A percentile compares a stretch with the other conserved stretches of the same genome.
These are phyloP conservation scores for Sphaerophoria taeniata DNA, from an alignment of 2,888 invertebrate species.

Conservation along the genomic window DNA sequence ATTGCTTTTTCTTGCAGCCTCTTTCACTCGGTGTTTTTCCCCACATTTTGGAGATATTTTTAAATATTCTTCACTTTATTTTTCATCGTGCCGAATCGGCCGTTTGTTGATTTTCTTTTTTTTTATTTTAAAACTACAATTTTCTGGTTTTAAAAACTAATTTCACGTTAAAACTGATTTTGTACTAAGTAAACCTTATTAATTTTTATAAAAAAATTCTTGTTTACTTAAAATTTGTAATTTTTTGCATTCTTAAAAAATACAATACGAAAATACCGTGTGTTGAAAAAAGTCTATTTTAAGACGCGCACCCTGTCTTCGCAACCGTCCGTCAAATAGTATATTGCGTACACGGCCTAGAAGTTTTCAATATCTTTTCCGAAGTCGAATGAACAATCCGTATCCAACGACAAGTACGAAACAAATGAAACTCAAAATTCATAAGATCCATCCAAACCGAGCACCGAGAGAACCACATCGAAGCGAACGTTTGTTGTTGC, in stretches of 20 bases:
- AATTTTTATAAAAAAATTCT: conserved; percentile 18
- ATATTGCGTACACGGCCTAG: conserved; percentile 64
- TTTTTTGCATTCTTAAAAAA: conserved; percentile 56
- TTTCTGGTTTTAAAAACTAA: conserved; percentile 12
- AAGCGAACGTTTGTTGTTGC: conserved; percentile 24
- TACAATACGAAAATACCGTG: conserved; percentile 42
- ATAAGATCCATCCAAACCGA: conserved; percentile 25
- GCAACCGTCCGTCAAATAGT: neutral
- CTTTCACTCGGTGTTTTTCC: conserved; percentile 66
- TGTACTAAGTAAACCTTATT: neutral
- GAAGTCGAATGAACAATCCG: conserved; percentile 62
- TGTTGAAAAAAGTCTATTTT: conserved; percentile 58
- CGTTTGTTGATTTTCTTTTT: conserved; percentile 24
- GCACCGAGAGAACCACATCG: neutral
- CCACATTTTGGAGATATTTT: conserved; percentile 71
- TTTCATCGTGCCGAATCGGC: conserved; percentile 39
- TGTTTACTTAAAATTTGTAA: conserved; percentile 40
- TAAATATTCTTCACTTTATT: conserved; percentile 58
- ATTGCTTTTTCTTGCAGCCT: conserved; percentile 25
- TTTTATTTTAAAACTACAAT: conserved; percentile 6
- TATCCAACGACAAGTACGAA: conserved; percentile 56
- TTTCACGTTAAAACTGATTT: conserved; percentile 15
- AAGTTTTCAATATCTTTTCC: conserved; percentile 44
- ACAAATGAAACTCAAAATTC: conserved; percentile 61
- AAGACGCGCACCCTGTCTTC: conserved; percentile 60